phyloP scores from a whole-genome alignment of 2,888 invertebrate species.

The Rhamphomyia laevipes region DNA sequence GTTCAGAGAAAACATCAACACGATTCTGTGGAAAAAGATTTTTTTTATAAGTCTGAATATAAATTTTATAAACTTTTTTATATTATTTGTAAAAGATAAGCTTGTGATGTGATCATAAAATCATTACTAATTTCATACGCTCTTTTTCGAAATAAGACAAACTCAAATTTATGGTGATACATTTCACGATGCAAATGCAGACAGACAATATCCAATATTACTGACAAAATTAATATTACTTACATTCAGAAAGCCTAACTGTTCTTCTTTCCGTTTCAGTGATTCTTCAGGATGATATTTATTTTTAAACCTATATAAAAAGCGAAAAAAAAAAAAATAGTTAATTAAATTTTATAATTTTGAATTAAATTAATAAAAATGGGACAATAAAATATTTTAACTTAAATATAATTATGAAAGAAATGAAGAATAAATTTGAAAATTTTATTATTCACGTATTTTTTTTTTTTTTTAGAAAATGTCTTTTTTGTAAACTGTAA shows the following conservation, averaged over 20 bases:
- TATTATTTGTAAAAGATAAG: no score
- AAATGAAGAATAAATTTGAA: not conserved
- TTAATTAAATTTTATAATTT: constrained; percentile 1
- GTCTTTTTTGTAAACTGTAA: no score
- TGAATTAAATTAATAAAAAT: constrained; percentile 3
- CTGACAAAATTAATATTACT: constrained; percentile 7
- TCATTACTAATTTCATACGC: not conserved
- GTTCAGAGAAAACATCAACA: constrained; percentile 76
- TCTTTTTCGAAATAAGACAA: not conserved
- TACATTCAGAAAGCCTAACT: constrained; percentile 68
- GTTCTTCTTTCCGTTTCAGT: constrained; percentile 78
- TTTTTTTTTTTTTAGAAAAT: not conserved
- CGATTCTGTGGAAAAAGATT: constrained; percentile 52
- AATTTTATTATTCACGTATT: no score
- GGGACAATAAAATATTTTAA: not conserved
- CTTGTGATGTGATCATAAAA: no score
- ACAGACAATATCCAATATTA: no score
- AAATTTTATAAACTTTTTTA: not conserved
- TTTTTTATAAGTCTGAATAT: not conserved
- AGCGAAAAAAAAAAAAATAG: constrained; percentile 17
- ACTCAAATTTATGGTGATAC: no score
- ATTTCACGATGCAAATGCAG: no score
- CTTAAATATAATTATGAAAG: not conserved
- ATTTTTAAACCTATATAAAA: constrained; percentile 81
- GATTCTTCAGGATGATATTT: constrained; percentile 99